Base-by-base conservation (phyloP, 2,113 vertebrate genomes). In the Gallinago media region DNA sequence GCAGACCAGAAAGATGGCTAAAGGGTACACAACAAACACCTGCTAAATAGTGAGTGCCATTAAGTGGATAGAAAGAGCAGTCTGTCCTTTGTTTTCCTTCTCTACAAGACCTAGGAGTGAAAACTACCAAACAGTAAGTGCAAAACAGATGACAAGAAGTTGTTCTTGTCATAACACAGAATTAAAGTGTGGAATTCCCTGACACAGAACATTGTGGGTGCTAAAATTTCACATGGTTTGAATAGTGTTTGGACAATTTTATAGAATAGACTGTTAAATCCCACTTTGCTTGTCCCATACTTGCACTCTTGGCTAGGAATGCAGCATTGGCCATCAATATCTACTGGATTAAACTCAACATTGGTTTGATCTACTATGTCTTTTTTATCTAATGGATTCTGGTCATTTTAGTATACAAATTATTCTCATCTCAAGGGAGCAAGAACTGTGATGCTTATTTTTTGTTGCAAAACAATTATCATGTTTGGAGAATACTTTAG, bases 1-100 rank as follows among this genome's bases (percentile, higher is more conserved):
- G 31, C 32, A 92, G 44, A 50, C 25, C 25, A 54, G 29, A 92
- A 79, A 91, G 36, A 34, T 23, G 42, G 25, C 59, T 88, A 40
- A 91, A 4, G 6, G 25, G 7, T 56, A 31, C 8, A 38, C 29
- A 82, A 17, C 4, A 38, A 26, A 47, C 0, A 0, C 11, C n/a
- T 86, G 29, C 34, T 92, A 88, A 73, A 73, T 49, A 40, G 29
- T 38, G 56, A 76, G 25, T 77, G 36, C 59, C 36, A 58, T 80
- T 88, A 86, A 80, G 27, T 40, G 21, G 23, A 44, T 4, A 62
- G 63, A 89, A 89, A 12, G 8, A 5, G n/a, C 78, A 81, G 19
- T 15, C 20, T 71, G 18, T 47, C 26, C 15, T 62, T 80, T 67
- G 6, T 25, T 87, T 67, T 66, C 27, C 8, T 83, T 31, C n/a